These are phyloP conservation scores for Pocillopora meandrina DNA, from an alignment of 92 coral and sea anemone species.

Conservation along the genomic window DNA sequence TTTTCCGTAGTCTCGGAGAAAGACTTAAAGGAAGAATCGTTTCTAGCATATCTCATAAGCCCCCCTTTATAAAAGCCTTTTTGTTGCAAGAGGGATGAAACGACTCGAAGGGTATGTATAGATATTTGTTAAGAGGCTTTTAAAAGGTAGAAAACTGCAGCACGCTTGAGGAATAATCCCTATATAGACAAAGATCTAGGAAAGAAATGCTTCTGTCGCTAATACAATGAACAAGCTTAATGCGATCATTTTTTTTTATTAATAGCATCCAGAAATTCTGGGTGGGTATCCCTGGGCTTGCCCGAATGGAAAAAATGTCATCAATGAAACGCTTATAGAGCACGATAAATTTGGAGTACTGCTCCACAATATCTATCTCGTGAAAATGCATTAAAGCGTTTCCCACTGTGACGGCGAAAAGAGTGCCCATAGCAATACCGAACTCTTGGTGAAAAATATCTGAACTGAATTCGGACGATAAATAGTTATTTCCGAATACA, in stretches of 20 bases:
- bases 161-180: constrained; percentile 6
- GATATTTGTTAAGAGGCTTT: constrained; percentile 17
- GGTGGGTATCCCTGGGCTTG: constrained; percentile 6
- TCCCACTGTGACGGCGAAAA: too few relatives aligned
- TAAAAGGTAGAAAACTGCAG: background rate
- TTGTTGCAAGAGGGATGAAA: constrained; percentile 49
- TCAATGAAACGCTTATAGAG: constrained; percentile 5
- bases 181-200: background rate
- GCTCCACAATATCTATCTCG: constrained; percentile 31
- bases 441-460: constrained; percentile 30
- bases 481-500: constrained; percentile 41
- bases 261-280: background rate
- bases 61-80: constrained; percentile 53
- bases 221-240: background rate
- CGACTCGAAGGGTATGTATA: constrained; percentile 52
- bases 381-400: background rate
- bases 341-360: constrained; percentile 3
- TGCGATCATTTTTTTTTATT: background rate
- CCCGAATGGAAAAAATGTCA: constrained; percentile 9
- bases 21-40: constrained; percentile 33
- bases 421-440: constrained; percentile 40
- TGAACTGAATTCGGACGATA: constrained; percentile 35
- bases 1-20: constrained; percentile 25
- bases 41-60: constrained; percentile 37
- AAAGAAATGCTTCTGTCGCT: background rate